Conservation (phyloP, 2,888 invertebrate species). For the Nomada goodeniana region DNA sequence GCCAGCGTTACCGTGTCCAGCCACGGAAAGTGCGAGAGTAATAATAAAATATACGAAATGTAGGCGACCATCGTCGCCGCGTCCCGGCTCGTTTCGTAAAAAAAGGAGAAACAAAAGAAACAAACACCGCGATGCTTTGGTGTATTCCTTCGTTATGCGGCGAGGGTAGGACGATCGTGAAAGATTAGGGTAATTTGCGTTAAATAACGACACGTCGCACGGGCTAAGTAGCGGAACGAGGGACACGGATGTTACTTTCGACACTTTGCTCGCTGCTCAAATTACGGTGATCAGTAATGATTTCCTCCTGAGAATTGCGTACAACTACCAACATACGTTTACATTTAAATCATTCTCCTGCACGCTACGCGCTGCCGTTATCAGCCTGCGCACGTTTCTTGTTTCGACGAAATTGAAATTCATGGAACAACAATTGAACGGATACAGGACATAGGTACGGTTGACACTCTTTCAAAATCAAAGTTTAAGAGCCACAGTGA, state of each 20-base stretch:
- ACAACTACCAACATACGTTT: neutral
- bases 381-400: too few species aligned
- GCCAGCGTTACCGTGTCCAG: slow-evolving; percentile 73
- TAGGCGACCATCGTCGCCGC: slow-evolving; percentile 69
- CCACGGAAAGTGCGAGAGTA: slow-evolving; percentile 77
- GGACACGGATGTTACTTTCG: neutral
- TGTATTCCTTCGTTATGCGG: slow-evolving; percentile 61
- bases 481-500: too few species aligned
- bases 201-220: slow-evolving; percentile 53
- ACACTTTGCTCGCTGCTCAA: neutral
- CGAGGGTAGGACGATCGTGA: slow-evolving; percentile 61
- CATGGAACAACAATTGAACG: too few species aligned
- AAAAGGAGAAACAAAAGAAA: slow-evolving; percentile 26
- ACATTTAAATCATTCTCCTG: too few species aligned
- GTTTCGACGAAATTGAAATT: too few species aligned
- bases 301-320: neutral
- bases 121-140: slow-evolving; percentile 61
- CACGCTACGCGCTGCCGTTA: too few species aligned
- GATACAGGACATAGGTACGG: too few species aligned
- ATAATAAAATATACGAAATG: slow-evolving; percentile 82
- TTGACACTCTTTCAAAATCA: too few species aligned
- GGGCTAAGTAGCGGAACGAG: slow-evolving; percentile 21
- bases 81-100: slow-evolving; percentile 61
- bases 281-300: neutral
- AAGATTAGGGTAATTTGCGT: slow-evolving; percentile 57